Base-by-base conservation (phyloP, 2,113 vertebrate species). In the Amblyornis subalaris region DNA sequence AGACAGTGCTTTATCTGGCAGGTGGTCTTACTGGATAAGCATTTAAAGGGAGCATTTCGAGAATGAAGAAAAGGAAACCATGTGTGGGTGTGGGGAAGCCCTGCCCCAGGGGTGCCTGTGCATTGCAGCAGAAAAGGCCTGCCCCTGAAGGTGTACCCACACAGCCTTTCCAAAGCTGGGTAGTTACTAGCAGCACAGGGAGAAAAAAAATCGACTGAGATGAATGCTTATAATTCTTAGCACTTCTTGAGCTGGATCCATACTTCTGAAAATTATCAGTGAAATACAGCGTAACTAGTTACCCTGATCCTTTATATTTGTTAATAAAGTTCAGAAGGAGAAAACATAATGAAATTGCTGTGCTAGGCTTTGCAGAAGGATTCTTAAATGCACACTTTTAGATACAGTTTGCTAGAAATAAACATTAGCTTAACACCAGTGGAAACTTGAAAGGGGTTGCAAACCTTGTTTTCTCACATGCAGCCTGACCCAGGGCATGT, bases 341-440 rank as follows among this genome's bases (percentile, higher is more conserved):
- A 89, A 92, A 89, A 67, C 12, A 66, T 44, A 55, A 35, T 36
- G 10, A 89, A 89, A 40, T 60, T 8, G 2, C 71, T 74, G 51
- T 44, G 67, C 26, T 44, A 82, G 38, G 47, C 62, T 93, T 66
- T 66, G 67, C 17, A 93, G 83, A 79, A 40, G 22, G 29, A 76
- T 91, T 89, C 85, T 91, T 73, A 79, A 88, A 94, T 82, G 24
- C 67, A 76, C n/a, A 12, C 22, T 74, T 54, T 42, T 42, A 94
- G 53, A 88, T n/a, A 85, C 33, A 44, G 71, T 83, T 89, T 74
- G 58, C 67, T 93, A 91, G 93, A 93, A 93, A 94, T 85, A 94
- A 94, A 88, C 76, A 94, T 83, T 80, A 95, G 62, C 62, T 91
- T 92, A 95, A 83, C 67, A 89, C 51, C 67, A 85, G 51, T 44